Evolutionary conservation across 35 echinoderm and acorn worm genomes (phyloP).

Genomic region (Ophiothrix spiculata): DNA sequence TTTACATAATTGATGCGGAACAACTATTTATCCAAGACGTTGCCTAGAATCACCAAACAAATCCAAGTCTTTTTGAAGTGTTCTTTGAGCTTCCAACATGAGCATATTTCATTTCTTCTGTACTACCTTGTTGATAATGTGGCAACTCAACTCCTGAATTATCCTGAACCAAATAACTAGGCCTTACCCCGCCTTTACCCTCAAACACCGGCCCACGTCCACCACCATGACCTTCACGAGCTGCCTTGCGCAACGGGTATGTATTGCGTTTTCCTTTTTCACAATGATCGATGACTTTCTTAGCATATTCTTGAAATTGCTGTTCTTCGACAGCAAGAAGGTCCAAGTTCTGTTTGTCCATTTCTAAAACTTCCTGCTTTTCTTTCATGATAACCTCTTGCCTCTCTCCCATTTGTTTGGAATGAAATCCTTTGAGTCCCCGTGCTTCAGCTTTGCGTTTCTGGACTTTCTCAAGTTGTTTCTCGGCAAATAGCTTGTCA

Average conservation of each 20-base stretch:
- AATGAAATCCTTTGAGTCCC: conserved; percentile 54
- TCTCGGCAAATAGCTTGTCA: conserved; percentile 67
- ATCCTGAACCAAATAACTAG: conserved; percentile 87
- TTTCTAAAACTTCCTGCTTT: conserved; percentile 57
- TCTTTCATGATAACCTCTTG: conserved; percentile 11
- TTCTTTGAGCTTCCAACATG: conserved; percentile 74
- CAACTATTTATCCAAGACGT: no score
- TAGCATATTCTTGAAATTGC: conserved; percentile 93
- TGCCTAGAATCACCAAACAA: no score
- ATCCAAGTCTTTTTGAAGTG: conserved; percentile 81
- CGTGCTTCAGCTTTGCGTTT: conserved; percentile 34
- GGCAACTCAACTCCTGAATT: conserved; percentile 76
- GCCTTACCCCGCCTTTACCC: conserved; percentile 89
- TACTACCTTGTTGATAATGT: conserved; percentile 75
- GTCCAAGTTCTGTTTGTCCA: conserved; percentile 84
- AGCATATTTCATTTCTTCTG: conserved; percentile 81
- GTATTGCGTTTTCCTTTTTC: conserved; percentile 72
- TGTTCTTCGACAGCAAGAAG: conserved; percentile 82
- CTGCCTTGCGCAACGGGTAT: conserved; percentile 88
- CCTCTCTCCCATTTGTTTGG: conserved; percentile 60
- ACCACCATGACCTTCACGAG: conserved; percentile 86
- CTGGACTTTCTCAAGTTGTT: conserved; percentile 75
- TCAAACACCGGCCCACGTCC: conserved; percentile 88
- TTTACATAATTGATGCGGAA: no score
- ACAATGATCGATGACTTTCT: conserved; percentile 82